Base-by-base conservation (phyloP, 2,113 vertebrate species). In the Mirza zaza region DNA sequence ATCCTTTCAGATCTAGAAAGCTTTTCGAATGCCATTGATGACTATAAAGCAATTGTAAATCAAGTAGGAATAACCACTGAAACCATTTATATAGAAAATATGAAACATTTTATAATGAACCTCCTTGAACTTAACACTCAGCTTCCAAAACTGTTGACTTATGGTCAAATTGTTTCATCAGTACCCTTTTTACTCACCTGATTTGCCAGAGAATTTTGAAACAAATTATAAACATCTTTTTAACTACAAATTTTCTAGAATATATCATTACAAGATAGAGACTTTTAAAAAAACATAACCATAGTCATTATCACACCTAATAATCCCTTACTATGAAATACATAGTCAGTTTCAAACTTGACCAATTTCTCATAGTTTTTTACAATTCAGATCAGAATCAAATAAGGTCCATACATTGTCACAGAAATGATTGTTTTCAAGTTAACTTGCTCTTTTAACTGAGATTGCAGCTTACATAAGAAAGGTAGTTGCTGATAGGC, bases 21-120 rank as follows among this genome's bases (percentile, higher is more conserved):
- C 6, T 80, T 59, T 84, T 59, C 45, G 65, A 81, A 86, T 91
- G 86, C 67, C n/a, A 29, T 73, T 96, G 45, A 81, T 85, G 39
- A 59, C n/a, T 95, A 48, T 83, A 61, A 57, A 84, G 55, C 79
- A 67, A 10, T 80, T 96, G n/a, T 95, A 76, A 85, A 81, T 91
- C 52, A 87, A 83, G 32, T 36, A 92, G 21, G 76, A 70, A 27
- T 79, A 91, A 39, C 29, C 39, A 18, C 20, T 93, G 17, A 73
- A 95, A 61, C 6, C 3, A 79, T 71, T 96, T 96, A 61, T 39
- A 2, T 50, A 94, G 29, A 87, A 91, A 90, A 84, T 75, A 21
- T 90, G 45, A 89, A 48, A 70, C 13, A 39, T 32, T 21, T 9
- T 73, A 5, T 85, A 71, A 75, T 83, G 27, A 93, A 21, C 25